These are phyloP conservation scores for Xerus rutilus DNA, from an alignment of 2,797 vertebrate genomes.

Conservation along the genomic window DNA sequence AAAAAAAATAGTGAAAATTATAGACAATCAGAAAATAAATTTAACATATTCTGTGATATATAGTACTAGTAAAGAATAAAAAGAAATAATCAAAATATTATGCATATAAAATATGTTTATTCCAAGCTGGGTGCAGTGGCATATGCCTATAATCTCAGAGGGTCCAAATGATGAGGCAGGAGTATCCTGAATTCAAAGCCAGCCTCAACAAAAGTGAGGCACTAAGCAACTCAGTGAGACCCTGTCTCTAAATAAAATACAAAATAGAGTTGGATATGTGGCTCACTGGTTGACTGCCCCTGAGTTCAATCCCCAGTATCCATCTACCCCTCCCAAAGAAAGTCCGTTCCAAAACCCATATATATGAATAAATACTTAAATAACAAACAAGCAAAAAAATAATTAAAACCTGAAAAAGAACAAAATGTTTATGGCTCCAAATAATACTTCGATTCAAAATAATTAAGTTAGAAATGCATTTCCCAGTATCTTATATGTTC, in stretches of 20 bases:
- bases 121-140: not conserved
- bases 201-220: too few relatives aligned
- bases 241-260: too few relatives aligned
- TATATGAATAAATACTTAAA: conserved; percentile 4
- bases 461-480: not conserved
- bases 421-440: not conserved
- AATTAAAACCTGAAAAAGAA: not conserved
- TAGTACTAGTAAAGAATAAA: not conserved
- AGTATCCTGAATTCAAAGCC: too few relatives aligned
- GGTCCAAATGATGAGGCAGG: too few relatives aligned
- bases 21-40: not conserved
- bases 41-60: not conserved
- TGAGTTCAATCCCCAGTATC: too few relatives aligned
- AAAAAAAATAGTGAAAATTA: not conserved
- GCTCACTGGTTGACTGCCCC: too few relatives aligned
- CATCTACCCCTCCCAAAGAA: too few relatives aligned
- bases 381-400: not conserved
- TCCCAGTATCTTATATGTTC: not conserved
- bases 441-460: not conserved
- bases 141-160: too few relatives aligned
- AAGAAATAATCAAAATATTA: conserved; percentile 7
- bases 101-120: not conserved
- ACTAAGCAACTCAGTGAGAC: too few relatives aligned
- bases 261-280: too few relatives aligned
- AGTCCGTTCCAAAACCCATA: not conserved